Base-by-base conservation (phyloP, 2,797 vertebrate genomes). In the Periparus ater region DNA sequence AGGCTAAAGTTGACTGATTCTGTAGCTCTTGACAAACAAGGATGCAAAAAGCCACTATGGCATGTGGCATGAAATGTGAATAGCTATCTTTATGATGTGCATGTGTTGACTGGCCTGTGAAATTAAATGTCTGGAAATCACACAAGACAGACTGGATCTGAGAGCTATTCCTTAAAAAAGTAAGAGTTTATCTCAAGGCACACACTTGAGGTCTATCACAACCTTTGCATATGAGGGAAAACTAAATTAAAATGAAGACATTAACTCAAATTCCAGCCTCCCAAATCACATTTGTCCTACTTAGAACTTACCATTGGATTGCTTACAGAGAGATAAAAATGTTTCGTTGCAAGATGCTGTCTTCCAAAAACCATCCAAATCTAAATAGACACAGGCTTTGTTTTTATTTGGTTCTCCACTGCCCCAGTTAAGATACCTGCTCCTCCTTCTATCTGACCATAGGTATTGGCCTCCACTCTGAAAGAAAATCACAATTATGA, bases 291-390 rank as follows among this genome's bases (percentile, higher is more conserved):
- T 65, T 80, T 89, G 2, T 85, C 32, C 22, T 34, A 47, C 85
- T 58, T 17, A 63, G 34, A 89, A 62, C 98, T 96, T 95, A 99
- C 99, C 98, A 96, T 95, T 32, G 7, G 98, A 98, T 76, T 90
- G 98, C 95, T 99, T 99, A 96, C 99, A 99, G 87, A 99, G 77
- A 29, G 98, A 98, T 47, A 95, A 97, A 96, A 98, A 97, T 14
- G 96, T 98, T 85, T 98, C 96, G 1, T 96, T 98, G 90, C 99
- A 99, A 20, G 92, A 32, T 16, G 97, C 94, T 45, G 98, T 99
- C 97, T 98, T 99, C 99, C 99, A 99, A 83, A 94, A 98, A 5
- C 95, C 98, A 88, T 99, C 98, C 38, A 97, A 86, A 82, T 99
- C 98, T 58, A 99, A 89, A 78, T 99, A 99, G 80, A 99, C 98